Evolutionary conservation across 2,888 invertebrate genomes (phyloP).

Genomic region (Hipparchia sbordonii): DNA sequence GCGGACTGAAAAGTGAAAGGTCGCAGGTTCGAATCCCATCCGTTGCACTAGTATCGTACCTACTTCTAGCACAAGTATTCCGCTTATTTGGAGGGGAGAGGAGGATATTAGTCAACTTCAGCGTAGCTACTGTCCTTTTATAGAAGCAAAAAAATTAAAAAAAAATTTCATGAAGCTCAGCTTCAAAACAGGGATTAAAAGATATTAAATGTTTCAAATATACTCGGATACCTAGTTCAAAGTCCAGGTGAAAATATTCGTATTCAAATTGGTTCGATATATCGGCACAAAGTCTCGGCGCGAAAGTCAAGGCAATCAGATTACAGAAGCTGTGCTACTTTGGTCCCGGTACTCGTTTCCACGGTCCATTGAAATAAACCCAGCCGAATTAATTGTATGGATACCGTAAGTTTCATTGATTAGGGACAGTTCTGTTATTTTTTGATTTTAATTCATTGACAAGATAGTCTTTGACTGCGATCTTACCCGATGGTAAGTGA

Average conservation of each 20-base stretch:
- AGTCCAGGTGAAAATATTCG: neutral
- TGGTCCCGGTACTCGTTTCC: constrained; percentile 23
- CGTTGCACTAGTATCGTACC: too few relatives aligned
- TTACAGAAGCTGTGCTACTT: constrained; percentile 28
- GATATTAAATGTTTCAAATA: too few relatives aligned
- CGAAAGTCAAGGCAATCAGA: constrained; percentile 26
- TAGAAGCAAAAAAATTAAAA: too few relatives aligned
- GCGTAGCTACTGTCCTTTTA: too few relatives aligned
- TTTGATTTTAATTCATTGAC: neutral
- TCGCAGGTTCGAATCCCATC: too few relatives aligned
- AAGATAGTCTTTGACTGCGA: neutral
- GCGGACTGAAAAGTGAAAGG: too few relatives aligned
- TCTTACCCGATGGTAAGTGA: too few relatives aligned
- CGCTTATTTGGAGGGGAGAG: too few relatives aligned
- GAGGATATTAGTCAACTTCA: too few relatives aligned
- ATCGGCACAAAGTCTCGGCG: constrained; percentile 19
- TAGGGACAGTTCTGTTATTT: neutral
- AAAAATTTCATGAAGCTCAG: too few relatives aligned
- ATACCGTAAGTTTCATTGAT: neutral
- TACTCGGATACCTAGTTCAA: neutral
- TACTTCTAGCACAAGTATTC: too few relatives aligned
- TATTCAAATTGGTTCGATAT: constrained; percentile 10
- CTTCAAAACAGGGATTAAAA: too few relatives aligned
- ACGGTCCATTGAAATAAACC: constrained; percentile 31
- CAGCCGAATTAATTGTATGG: neutral